phyloP scores from a whole-genome alignment of 2,888 invertebrate species.

The Tetramorium bicarinatum region DNA sequence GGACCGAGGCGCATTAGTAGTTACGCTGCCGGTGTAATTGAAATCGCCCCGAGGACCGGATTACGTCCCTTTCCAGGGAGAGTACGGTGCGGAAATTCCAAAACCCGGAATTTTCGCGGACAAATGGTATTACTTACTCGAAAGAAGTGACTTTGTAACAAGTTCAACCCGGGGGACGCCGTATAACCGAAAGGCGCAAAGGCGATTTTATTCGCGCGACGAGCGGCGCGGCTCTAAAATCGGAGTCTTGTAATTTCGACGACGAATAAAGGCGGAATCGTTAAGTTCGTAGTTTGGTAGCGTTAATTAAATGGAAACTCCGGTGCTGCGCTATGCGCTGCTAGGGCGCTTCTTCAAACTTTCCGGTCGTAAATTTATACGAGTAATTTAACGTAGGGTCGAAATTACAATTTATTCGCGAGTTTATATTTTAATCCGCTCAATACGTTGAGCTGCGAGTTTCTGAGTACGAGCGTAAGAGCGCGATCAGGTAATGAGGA shows the following conservation, averaged over 20 bases:
- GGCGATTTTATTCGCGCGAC: constrained; percentile 19
- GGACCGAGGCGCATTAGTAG: constrained; percentile 52
- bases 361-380: constrained; percentile 47
- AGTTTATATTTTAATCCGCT: constrained; percentile 54
- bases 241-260: constrained; percentile 50
- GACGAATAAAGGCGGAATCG: constrained; percentile 49
- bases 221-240: constrained; percentile 30
- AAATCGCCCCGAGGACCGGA: constrained; percentile 46
- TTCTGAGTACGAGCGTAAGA: constrained; percentile 2
- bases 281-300: constrained; percentile 49
- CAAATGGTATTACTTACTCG: constrained; percentile 29
- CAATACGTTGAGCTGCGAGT: constrained; percentile 26
- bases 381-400: constrained; percentile 48
- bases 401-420: constrained; percentile 55
- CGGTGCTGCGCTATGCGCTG: constrained; percentile 1
- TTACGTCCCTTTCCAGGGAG: not conserved
- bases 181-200: constrained; percentile 5
- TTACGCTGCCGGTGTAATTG: constrained; percentile 53
- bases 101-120: constrained; percentile 2
- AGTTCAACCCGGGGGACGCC: not conserved
- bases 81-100: not conserved
- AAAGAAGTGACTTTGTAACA: constrained; percentile 35
- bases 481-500: constrained; percentile 35
- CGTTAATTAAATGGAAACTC: constrained; percentile 55
- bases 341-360: constrained; percentile 44